Base-by-base conservation (phyloP, 2,888 invertebrate species). In the Dasypolia templi region DNA sequence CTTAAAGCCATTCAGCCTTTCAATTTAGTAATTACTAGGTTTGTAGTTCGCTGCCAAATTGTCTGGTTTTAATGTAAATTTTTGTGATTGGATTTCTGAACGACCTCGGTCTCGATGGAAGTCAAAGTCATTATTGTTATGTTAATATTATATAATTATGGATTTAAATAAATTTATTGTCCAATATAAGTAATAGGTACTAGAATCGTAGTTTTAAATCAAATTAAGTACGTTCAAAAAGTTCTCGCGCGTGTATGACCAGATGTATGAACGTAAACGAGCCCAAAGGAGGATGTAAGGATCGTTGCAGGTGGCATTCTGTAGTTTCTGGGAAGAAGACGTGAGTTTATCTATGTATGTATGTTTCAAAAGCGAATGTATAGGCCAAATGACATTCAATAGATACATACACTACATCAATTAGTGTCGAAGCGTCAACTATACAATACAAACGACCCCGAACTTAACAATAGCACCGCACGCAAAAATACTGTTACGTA, bases 11-110 rank as follows among this genome's bases (percentile, higher is more conserved):
- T 93, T 93, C 92, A 92, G 89, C 92, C 94, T 93, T 95, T 95
- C 95, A 95, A 96, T 95, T 95, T 95, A 92, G 94, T 96, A 95
- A 96, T 96, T 95, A 94, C 95, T 94, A 92, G 91, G 89, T 93
- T 89, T 91, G 93, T 89, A 87, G 90, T 87, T 87, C 87, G 73
- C 89, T 74, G 56, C 67, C 53, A 72, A 86, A 78, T 85, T 87
- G 87, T 85, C 75, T 71, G 74, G 86, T 85, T 89, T 89, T 91
- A 88, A 90, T 91, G 89, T 87, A 86, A 88, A 89, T 90, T 90
- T 85, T 82, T 84, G 70, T 86, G 83, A 87, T 84, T 85, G 81
- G 83, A 75, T 73, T 72, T 69, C 12, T 59, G 26, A 35, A 42
- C 6, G 51, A 77, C 49, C 46, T 42, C 42, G 29, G 58, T 49